phyloP scores from a whole-genome alignment of 2,888 invertebrate genomes.

The Troides oblongomaculatus region DNA sequence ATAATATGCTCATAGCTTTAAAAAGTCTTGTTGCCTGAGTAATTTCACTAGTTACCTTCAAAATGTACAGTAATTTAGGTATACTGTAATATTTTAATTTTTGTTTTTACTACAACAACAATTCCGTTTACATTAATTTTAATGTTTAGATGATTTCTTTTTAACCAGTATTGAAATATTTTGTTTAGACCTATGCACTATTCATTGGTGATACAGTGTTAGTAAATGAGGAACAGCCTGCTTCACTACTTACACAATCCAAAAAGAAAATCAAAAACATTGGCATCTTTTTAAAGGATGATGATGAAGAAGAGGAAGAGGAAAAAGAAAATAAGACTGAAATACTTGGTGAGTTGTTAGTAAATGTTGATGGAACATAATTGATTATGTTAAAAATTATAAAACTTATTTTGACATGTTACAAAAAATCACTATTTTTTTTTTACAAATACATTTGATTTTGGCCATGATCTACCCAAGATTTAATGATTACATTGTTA shows the following conservation, averaged over 20 bases:
- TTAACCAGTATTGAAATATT: neutral
- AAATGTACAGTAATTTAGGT: too few relatives aligned
- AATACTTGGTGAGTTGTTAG: conserved; percentile 81
- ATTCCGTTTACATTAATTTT: neutral
- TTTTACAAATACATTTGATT: too few relatives aligned
- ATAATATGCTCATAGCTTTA: too few relatives aligned
- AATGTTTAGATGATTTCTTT: too few relatives aligned
- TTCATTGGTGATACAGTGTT: conserved; percentile 98
- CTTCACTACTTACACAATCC: conserved; percentile 91
- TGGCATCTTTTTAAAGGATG: conserved; percentile 96
- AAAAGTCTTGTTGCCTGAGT: neutral
- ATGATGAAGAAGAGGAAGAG: conserved; percentile 90
- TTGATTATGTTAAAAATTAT: neutral
- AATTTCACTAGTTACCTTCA: neutral
- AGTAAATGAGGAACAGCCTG: conserved; percentile 93
- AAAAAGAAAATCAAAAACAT: conserved; percentile 98
- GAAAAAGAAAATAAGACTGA: conserved; percentile 88
- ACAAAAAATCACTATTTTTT: neutral
- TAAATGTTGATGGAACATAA: neutral
- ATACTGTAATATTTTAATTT: neutral
- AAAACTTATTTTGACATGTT: neutral
- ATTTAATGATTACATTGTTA: too few relatives aligned
- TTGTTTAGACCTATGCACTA: conserved; percentile 86
- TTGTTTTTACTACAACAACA: neutral
- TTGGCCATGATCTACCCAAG: too few relatives aligned